Conservation (phyloP, 2,113 vertebrate species). For the Porphyrio hochstetteri region DNA sequence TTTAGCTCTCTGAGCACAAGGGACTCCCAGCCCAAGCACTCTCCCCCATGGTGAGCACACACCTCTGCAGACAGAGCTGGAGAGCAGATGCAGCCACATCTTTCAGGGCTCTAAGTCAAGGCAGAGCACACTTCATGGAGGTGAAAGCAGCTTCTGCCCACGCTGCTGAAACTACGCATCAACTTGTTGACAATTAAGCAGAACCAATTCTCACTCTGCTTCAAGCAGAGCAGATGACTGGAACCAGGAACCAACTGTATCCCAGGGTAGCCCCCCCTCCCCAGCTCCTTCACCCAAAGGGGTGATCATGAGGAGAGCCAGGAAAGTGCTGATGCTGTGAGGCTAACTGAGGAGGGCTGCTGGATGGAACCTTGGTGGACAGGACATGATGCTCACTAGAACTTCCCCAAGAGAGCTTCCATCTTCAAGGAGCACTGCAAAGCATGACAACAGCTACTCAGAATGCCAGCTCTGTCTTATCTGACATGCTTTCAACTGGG, state of each 20-base stretch:
- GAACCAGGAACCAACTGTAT: neutral
- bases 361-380: neutral
- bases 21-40: neutral
- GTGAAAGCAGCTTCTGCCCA: neutral
- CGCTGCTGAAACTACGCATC: neutral
- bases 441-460: neutral
- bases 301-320: rapidly evolving
- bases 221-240: neutral
- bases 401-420: neutral
- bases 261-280: neutral
- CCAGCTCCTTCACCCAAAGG: neutral
- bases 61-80: neutral
- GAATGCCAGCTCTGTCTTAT: neutral
- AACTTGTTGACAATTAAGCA: neutral
- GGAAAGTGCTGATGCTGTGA: rapidly evolving
- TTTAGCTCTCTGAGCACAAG: neutral
- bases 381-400: neutral
- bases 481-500: neutral
- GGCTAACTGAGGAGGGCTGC: neutral
- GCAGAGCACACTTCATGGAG: too few relatives aligned
- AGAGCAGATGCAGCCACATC: neutral
- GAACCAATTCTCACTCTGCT: neutral
- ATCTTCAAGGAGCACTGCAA: rapidly evolving
- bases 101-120: neutral
- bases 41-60: neutral